Conservation (phyloP, 2,113 vertebrate genomes). For the Fukomys damarensis region DNA sequence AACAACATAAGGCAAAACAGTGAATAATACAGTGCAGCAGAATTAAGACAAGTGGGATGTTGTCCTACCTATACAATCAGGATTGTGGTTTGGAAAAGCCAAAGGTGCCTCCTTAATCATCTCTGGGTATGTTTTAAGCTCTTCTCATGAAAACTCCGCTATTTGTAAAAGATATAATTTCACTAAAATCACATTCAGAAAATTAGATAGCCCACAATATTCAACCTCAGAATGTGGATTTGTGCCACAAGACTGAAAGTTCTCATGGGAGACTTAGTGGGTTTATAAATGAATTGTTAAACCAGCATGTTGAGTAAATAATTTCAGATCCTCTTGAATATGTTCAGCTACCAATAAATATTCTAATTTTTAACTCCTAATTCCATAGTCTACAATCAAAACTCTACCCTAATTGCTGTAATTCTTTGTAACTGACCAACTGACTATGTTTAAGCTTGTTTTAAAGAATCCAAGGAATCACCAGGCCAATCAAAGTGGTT, state of each 20-base stretch:
- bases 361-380: not conserved
- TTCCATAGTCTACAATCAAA: not conserved
- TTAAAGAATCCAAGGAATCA: not conserved
- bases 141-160: not conserved
- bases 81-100: not conserved
- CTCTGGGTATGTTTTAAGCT: not conserved
- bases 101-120: not conserved
- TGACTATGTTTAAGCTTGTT: not conserved
- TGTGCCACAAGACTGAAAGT: slow-evolving; percentile 11
- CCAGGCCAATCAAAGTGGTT: not conserved
- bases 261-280: not conserved
- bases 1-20: not conserved
- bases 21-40: not conserved
- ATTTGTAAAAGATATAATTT: slow-evolving; percentile 26
- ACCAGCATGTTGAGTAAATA: not conserved
- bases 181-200: slow-evolving; percentile 44
- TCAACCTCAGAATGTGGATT: slow-evolving; percentile 3
- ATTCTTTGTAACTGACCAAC: not conserved
- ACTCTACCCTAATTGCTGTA: not conserved
- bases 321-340: slow-evolving; percentile 34
- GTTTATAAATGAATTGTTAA: slow-evolving; percentile 7
- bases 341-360: not conserved
- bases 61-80: not conserved
- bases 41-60: not conserved
- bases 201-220: slow-evolving; percentile 6